Percentiles rank a stretch among this genome's conserved stretches.
Evolutionary conservation across 2,113 vertebrate species (phyloP).

Genomic region (Cariama cristata): DNA sequence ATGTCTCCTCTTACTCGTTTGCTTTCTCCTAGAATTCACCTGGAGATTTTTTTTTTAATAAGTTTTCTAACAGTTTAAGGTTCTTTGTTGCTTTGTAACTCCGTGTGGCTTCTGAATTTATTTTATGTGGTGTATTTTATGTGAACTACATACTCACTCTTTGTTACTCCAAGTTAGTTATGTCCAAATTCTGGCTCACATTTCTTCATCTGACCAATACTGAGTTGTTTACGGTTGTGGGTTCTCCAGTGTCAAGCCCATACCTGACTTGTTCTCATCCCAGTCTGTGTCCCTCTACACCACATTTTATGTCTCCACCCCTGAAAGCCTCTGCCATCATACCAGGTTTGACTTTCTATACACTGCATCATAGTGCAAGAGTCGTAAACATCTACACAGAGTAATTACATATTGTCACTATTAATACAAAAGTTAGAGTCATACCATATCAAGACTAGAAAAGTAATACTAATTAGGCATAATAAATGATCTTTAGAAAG

Average conservation of each 20-base stretch:
- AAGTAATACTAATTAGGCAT: neutral
- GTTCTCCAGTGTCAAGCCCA: neutral
- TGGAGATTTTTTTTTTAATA: neutral
- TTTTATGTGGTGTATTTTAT: neutral
- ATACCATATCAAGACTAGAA: neutral
- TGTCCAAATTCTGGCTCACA: neutral
- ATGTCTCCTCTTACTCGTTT: neutral
- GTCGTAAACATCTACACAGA: neutral
- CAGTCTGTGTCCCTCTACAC: neutral
- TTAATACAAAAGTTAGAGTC: neutral
- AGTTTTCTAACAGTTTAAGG: neutral
- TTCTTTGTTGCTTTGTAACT: neutral
- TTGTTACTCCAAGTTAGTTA: neutral
- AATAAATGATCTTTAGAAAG: neutral
- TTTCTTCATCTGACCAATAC: neutral
- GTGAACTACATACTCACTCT: neutral
- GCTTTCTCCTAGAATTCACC: neutral
- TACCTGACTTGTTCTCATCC: neutral
- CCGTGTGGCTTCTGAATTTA: neutral
- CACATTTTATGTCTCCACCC: neutral
- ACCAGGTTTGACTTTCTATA: neutral
- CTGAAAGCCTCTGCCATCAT: neutral
- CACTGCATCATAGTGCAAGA: neutral
- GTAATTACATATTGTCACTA: neutral
- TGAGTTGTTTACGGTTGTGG: neutral